A percentile compares a stretch with the other conserved stretches of the same genome.
Evolutionary conservation across 1,140 invertebrate species (phyloP).

Genomic region (Papilio polytes): DNA sequence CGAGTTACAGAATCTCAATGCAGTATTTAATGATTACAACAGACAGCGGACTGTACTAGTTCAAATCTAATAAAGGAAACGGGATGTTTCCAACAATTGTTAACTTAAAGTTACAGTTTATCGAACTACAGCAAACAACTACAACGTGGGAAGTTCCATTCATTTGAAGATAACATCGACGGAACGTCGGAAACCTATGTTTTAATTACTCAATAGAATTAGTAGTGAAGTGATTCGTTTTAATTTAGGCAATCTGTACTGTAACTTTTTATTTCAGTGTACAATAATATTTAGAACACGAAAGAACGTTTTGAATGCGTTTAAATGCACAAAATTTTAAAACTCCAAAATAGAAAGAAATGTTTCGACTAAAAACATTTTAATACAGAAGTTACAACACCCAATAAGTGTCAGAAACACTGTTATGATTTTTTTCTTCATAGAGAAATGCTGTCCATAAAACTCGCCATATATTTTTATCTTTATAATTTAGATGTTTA

Average conservation of each 20-base stretch:
- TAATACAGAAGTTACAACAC: too few species aligned
- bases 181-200: background rate
- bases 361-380: too few species aligned
- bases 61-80: background rate
- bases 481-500: background rate
- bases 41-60: background rate
- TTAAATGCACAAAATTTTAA: too few species aligned
- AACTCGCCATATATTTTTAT: too few species aligned
- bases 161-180: slow-evolving; percentile 5
- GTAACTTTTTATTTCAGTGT: background rate
- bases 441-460: too few species aligned
- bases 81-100: background rate
- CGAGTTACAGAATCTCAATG: background rate
- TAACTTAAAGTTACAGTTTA: background rate
- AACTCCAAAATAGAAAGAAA: too few species aligned
- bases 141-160: background rate
- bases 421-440: too few species aligned
- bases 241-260: background rate
- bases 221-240: background rate
- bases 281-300: background rate
- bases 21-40: background rate
- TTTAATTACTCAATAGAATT: slow-evolving; percentile 7
- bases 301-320: background rate
- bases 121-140: background rate
- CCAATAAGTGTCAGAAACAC: too few species aligned